phyloP scores from a whole-genome alignment of 92 coral and sea anemone genomes.

The Metridium senile region DNA sequence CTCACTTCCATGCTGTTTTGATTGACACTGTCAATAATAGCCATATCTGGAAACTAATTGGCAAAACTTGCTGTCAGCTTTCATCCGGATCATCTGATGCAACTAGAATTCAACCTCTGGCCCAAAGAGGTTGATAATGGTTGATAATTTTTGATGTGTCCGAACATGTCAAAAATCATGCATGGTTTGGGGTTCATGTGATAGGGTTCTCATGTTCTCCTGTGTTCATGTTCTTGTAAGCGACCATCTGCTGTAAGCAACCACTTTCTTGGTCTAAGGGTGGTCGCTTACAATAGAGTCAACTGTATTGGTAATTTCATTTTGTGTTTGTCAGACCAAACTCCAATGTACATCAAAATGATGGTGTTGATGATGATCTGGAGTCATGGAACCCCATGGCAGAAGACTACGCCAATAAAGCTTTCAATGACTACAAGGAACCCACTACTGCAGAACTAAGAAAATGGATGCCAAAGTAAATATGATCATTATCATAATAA shows the following conservation, averaged over 20 bases:
- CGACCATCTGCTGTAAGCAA: not conserved
- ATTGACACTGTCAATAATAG: too few species aligned
- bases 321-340: not conserved
- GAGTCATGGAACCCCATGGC: constrained; percentile 91
- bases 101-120: too few species aligned
- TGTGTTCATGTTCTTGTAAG: not conserved
- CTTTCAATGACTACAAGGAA: constrained; percentile 77
- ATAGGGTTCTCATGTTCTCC: too few species aligned
- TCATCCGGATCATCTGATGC: too few species aligned
- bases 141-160: too few species aligned
- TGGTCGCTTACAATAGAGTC: not conserved
- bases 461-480: constrained; percentile 67
- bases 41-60: too few species aligned
- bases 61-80: too few species aligned
- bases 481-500: too few species aligned
- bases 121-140: too few species aligned
- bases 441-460: constrained; percentile 65
- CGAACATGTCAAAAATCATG: too few species aligned
- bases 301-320: not conserved
- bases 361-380: constrained; percentile 12
- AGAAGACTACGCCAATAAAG: constrained; percentile 75
- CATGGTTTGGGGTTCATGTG: too few species aligned
- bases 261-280: not conserved
- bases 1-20: too few species aligned
- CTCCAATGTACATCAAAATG: not conserved